Evolutionary conservation across 2,888 invertebrate species (phyloP), one percentile per base, ranked within the genome.

Genomic region (Cylindroiulus punctatus): DNA sequence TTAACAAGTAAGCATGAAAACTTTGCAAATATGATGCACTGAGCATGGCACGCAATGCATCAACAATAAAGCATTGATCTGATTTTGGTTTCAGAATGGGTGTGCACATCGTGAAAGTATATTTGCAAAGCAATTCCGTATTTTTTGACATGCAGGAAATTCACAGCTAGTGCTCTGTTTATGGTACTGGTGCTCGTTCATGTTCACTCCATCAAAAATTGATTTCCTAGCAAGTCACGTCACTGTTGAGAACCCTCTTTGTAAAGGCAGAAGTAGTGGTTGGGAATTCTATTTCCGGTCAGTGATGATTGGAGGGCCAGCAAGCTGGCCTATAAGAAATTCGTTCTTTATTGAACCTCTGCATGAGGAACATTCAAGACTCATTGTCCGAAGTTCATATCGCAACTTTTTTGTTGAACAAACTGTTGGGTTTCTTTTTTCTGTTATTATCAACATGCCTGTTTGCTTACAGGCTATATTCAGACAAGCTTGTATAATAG

Each of bases 161-260:
- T 76, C 76, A 10, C 22, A 22, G 57, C n/a, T 65, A 65, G 57
- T 65, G 12, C 8, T 19, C 22, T 52, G 26, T 22, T 26, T 10
- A 22, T 26, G 8, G 65, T 65, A n/a, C n/a, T n/a, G 26, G 26
- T 22, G 22, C 65, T 12, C n/a, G 17, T 76, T 14, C 76, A 30
- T 17, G 30, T 76, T 76, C 76, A 30, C 76, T 76, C 76, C 76
- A 76, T 76, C 76, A 76, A 76, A 76, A 76, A 76, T 76, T 30
- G 76, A 76, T 76, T 76, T 76, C 30, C 76, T 76, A 30, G 14
- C 30, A 76, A 32, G 30, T 30, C 76, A 30, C 26, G 76, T 30
- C 76, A 30, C 76, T 76, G 14, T 17, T 30, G 76, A 30, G 26
- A 76, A 30, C 76, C 76, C 76, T 76, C 30, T 30, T 76, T 76